phyloP scores from a whole-genome alignment of 2,888 invertebrate species.

The Liopterus haemorrhoidalis region DNA sequence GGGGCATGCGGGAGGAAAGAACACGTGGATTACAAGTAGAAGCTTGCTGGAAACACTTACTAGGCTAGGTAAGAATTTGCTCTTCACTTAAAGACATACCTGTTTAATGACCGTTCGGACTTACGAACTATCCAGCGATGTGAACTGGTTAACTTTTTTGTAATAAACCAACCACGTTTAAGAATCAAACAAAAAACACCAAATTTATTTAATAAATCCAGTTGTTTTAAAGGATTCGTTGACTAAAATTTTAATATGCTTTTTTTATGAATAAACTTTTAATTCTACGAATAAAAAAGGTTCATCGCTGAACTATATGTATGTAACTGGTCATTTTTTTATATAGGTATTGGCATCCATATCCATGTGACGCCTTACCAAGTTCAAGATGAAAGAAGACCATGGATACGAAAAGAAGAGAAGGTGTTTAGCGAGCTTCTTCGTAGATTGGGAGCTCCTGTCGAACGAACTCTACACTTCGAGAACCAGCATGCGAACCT shows the following conservation, averaged over 20 bases:
- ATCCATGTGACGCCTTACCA: conserved; percentile 91
- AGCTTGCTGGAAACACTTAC: conserved; percentile 67
- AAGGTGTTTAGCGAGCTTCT: conserved; percentile 65
- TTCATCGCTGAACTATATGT: too few relatives aligned
- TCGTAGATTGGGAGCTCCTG: conserved; percentile 58
- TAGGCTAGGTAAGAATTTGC: conserved; percentile 54
- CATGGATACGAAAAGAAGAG: conserved; percentile 83
- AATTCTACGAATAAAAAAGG: too few relatives aligned
- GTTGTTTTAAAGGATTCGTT: conserved; percentile 1
- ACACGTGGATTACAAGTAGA: conserved; percentile 80
- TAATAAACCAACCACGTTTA: too few relatives aligned
- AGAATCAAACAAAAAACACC: too few relatives aligned
- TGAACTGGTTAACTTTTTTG: too few relatives aligned
- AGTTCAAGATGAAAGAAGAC: conserved; percentile 68
- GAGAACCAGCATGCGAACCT: conserved; percentile 52
- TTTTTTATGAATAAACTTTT: conserved; percentile 1
- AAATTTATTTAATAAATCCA: too few relatives aligned
- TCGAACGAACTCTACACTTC: conserved; percentile 60
- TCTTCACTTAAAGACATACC: too few relatives aligned
- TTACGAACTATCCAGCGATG: too few relatives aligned
- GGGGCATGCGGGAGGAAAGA: conserved; percentile 80
- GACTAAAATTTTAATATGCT: conserved; percentile 4
- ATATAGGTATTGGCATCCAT: conserved; percentile 60
- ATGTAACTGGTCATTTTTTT: conserved; percentile 12
- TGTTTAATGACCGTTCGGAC: too few relatives aligned